Base-by-base conservation (phyloP, 1,140 invertebrate genomes). In the Oryctes rhinoceros region DNA sequence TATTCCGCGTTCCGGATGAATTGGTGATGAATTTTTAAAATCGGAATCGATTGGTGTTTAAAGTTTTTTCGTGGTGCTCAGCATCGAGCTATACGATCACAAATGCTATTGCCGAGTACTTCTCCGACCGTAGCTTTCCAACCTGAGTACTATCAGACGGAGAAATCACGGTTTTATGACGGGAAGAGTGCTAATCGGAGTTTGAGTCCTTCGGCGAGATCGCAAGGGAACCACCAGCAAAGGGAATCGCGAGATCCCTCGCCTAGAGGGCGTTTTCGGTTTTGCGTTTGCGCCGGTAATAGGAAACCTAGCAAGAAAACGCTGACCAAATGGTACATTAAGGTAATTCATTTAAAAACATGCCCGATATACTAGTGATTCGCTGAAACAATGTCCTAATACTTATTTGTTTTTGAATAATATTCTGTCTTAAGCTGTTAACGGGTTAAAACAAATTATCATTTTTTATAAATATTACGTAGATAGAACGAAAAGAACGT, bases 311-410 rank as follows among this genome's bases (percentile, higher is more conserved):
- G 47, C 48, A 79, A 84, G 78, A 86, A 84, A 76, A 86, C 84
- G 6, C 59, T 76, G 15, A 83, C 87, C 35, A 88, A 88, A 86
- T 89, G 88, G 88, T 88, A 89, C 80, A 85, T 89, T 24, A 89
- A 89, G 87, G 88, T 89, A 88, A 87, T 87, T 62, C 0, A 44
- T 30, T 30, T 30, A 30, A 30, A 30, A 30, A 30, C 24, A 30
- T 1, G 24, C 0, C 24, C 24, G 24, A 30, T 30, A 2, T 30
- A 30, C 24, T 30, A 30, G 0, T 30, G 24, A 30, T 30, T 30
- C 24, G 24, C 0, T 30, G 24, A 30, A 30, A 30, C 24, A 30
- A 30, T 30, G 24, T 1, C 24, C 2, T 30, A 2, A 30, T 0
- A 30, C 24, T 30, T 30, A 30, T 30, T 30, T 30, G 0, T 30